Conservation (phyloP, 2,888 invertebrate species). For the Oithona nana region DNA sequence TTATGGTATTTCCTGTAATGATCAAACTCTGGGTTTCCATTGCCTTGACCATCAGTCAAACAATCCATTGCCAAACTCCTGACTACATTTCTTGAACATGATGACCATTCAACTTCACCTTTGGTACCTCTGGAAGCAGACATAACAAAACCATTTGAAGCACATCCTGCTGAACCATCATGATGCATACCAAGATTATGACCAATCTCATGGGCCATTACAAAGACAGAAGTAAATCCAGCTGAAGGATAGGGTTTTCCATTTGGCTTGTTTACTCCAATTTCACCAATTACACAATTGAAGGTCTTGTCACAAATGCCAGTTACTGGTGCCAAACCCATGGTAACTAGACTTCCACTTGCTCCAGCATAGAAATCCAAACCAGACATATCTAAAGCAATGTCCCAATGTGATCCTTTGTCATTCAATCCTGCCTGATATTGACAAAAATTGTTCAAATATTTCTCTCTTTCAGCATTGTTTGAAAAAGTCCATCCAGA, state of each 20-base stretch:
- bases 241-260: constrained; percentile 62
- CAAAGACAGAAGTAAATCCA: constrained; percentile 62
- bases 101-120: constrained; percentile 35
- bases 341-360: constrained; percentile 45
- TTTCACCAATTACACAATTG: constrained; percentile 55
- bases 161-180: constrained; percentile 31
- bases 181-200: constrained; percentile 42
- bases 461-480: constrained; percentile 40
- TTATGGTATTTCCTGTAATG: constrained; percentile 40
- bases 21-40: constrained; percentile 34
- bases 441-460: constrained; percentile 53
- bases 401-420: constrained; percentile 57
- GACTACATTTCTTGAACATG: background rate
- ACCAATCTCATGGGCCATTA: constrained; percentile 63
- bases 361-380: constrained; percentile 51
- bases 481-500: background rate
- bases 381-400: constrained; percentile 55
- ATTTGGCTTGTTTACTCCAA: constrained; percentile 48
- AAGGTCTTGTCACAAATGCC: constrained; percentile 4
- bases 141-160: constrained; percentile 60
- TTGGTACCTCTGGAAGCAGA: constrained; percentile 55
- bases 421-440: constrained; percentile 47
- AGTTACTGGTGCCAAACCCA: constrained; percentile 35
- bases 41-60: constrained; percentile 38
- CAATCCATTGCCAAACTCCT: constrained; percentile 29